Evolutionary conservation across 2,113 vertebrate species (phyloP).

Genomic region (Platichthys stellatus): DNA sequence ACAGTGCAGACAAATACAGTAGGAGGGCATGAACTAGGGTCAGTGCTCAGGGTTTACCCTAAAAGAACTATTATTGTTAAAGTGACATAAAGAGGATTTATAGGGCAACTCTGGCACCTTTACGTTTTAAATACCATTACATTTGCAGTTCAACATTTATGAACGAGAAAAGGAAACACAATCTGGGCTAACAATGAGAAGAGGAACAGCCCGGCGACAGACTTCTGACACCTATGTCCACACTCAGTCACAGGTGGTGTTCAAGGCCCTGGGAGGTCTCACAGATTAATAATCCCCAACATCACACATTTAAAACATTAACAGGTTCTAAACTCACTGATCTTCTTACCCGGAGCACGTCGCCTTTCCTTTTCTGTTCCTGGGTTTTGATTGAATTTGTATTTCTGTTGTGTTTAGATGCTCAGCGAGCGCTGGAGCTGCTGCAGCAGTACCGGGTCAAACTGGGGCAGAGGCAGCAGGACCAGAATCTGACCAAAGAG

Average conservation of each 20-base stretch:
- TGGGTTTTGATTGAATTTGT: background rate
- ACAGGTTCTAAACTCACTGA: fast-evolving
- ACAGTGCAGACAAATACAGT: background rate
- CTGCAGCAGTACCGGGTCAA: constrained; percentile 74
- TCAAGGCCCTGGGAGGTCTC: background rate
- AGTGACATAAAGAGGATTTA: too few relatives aligned
- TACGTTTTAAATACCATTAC: too few relatives aligned
- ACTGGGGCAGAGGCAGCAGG: constrained; percentile 67
- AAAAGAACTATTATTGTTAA: too few relatives aligned
- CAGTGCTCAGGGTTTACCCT: too few relatives aligned
- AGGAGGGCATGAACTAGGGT: background rate
- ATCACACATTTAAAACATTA: background rate
- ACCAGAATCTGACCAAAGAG: constrained; percentile 39
- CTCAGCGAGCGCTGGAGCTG: constrained; percentile 75
- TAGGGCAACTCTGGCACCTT: too few relatives aligned
- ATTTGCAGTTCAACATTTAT: background rate
- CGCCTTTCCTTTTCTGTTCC: background rate
- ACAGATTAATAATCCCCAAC: background rate
- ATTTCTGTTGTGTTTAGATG: constrained; percentile 53
- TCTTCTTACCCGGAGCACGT: background rate
- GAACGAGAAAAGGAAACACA: background rate
- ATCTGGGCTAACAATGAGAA: background rate
- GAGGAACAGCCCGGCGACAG: background rate
- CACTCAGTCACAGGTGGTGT: background rate
- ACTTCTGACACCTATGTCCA: constrained; percentile 1